These are phyloP conservation scores for Paramormyrops hopkinsi DNA, from an alignment of 2,797 vertebrate genomes.

Conservation along the genomic window DNA sequence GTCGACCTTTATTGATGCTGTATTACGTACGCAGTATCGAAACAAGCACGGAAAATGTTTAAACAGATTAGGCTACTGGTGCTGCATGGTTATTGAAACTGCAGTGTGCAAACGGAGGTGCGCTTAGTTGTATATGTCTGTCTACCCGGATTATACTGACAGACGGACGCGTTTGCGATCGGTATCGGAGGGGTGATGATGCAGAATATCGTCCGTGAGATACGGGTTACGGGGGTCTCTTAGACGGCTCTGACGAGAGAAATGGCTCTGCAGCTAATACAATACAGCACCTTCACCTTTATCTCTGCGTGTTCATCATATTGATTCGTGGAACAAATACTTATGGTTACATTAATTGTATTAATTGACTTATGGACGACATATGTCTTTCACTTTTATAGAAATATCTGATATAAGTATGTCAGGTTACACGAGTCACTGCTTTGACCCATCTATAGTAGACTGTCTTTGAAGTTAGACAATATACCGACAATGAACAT, in stretches of 20 bases:
- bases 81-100: not conserved
- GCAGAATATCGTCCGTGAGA: constrained; percentile 15
- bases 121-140: not conserved
- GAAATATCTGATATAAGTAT: not conserved
- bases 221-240: not conserved
- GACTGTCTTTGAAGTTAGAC: not conserved
- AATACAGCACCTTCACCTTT: not conserved
- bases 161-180: not conserved
- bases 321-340: not conserved
- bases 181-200: constrained; percentile 30
- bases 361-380: not conserved
- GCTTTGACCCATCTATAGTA: not conserved
- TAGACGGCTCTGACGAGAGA: not conserved
- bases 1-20: not conserved
- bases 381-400: not conserved
- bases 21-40: constrained; percentile 15
- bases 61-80: not conserved
- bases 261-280: not conserved
- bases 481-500: not conserved
- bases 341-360: not conserved
- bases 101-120: not conserved
- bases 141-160: not conserved
- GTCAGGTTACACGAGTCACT: not conserved
- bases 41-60: not conserved
- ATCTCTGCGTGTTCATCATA: not conserved